phyloP scores from a whole-genome alignment of 1,140 invertebrate genomes.

The Hetaerina americana region DNA sequence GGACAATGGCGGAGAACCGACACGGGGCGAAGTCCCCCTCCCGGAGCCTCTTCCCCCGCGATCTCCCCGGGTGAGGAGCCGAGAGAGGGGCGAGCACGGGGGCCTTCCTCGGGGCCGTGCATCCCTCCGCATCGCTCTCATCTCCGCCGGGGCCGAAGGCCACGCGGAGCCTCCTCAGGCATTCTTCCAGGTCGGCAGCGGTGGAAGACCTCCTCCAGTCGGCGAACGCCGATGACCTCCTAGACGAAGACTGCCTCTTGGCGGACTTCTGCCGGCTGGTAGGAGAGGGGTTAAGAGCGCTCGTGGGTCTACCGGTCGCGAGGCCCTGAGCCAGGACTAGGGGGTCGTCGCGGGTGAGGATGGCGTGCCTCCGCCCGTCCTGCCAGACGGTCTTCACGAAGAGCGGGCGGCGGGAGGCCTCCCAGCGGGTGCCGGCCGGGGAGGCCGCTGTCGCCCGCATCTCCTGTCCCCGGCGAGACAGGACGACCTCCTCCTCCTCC shows the following conservation, averaged over 20 bases:
- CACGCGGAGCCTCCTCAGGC: slow-evolving; percentile 27
- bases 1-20: not conserved
- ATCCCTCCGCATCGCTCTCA: not conserved
- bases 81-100: not conserved
- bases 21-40: not conserved
- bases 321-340: slow-evolving; percentile 14
- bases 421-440: slow-evolving; percentile 38
- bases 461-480: not conserved
- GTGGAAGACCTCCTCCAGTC: slow-evolving; percentile 13
- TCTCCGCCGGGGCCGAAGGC: slow-evolving; percentile 19
- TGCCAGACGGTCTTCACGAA: slow-evolving; percentile 56
- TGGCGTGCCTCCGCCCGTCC: slow-evolving; percentile 52
- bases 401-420: slow-evolving; percentile 52
- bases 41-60: not conserved
- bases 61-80: not conserved
- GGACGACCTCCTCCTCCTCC: not conserved
- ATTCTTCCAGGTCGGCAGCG: slow-evolving; percentile 19
- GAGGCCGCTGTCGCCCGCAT: not conserved
- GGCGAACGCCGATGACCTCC: not conserved
- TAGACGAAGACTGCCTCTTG: not conserved
- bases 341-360: slow-evolving; percentile 49
- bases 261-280: not conserved
- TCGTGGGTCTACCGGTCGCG: not conserved
- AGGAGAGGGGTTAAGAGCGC: not conserved
- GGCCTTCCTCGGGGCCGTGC: not conserved